Evolutionary conservation across 2,113 vertebrate species (phyloP).

Genomic region (Panurus biarmicus): DNA sequence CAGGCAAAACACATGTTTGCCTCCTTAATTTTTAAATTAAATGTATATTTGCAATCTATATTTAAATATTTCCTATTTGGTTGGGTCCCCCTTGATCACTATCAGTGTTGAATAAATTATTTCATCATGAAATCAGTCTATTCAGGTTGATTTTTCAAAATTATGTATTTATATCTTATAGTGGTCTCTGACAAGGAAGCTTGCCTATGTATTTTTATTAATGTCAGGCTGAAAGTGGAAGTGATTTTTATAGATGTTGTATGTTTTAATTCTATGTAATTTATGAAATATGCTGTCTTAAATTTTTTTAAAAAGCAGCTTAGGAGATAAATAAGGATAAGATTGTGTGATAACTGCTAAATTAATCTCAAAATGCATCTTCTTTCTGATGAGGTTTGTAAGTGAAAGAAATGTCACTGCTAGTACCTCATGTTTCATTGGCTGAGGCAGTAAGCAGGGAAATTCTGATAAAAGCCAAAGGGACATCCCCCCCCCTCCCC

Average conservation of each 20-base stretch:
- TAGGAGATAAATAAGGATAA: neutral
- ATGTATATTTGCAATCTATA: neutral
- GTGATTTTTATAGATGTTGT: neutral
- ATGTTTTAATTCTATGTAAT: neutral
- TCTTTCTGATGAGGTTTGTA: neutral
- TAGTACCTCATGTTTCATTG: neutral
- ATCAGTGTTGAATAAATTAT: neutral
- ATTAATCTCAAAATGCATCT: neutral
- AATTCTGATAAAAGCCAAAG: neutral
- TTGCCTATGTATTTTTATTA: neutral
- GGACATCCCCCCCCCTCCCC: rapidly evolving
- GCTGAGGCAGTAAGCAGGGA: neutral
- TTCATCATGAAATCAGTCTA: neutral
- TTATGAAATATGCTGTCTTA: neutral
- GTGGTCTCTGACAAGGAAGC: neutral
- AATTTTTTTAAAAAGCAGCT: neutral
- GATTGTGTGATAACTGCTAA: neutral
- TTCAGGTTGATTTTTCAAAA: neutral
- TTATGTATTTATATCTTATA: neutral
- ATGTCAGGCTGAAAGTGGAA: neutral
- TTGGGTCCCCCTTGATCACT: neutral
- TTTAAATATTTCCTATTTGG: neutral
- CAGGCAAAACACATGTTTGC: neutral
- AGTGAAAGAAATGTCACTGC: neutral
- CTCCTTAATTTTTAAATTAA: neutral